Percentiles rank a stretch among this genome's conserved stretches.
These are phyloP conservation scores for Hippocampus guttulatus DNA, from an alignment of 2,113 vertebrate species.

Conservation along the genomic window DNA sequence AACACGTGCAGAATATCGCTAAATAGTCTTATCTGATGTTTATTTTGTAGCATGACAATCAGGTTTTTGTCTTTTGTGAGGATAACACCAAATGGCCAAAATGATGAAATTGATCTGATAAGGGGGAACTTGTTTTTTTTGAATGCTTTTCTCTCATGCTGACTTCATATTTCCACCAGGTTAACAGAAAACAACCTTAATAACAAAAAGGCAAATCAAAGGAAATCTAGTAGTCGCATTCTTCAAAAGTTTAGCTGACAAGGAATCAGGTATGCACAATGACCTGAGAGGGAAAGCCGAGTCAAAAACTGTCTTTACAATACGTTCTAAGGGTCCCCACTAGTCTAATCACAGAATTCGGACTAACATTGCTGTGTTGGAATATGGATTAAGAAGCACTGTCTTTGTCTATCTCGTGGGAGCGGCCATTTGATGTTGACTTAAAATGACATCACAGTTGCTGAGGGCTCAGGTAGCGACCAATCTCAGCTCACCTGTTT, in stretches of 20 bases:
- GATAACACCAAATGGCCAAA: slow-evolving; percentile 4
- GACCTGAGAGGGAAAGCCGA: neutral
- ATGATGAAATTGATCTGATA: slow-evolving; percentile 26
- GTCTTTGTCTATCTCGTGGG: too few species aligned
- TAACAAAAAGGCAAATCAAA: slow-evolving; percentile 7
- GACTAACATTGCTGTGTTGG: too few species aligned
- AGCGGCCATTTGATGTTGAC: too few species aligned
- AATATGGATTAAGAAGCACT: too few species aligned
- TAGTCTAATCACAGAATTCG: too few species aligned
- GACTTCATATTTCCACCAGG: neutral
- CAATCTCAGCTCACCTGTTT: too few species aligned
- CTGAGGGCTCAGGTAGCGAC: too few species aligned
- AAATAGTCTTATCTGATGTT: slow-evolving; percentile 37
- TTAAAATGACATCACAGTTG: too few species aligned
- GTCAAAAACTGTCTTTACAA: too few species aligned
- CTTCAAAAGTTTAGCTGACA: slow-evolving; percentile 36
- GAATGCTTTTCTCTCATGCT: slow-evolving; percentile 13
- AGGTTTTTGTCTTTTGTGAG: slow-evolving; percentile 22
- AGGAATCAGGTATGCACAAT: slow-evolving; percentile 18
- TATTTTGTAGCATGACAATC: slow-evolving; percentile 34
- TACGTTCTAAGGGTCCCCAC: too few species aligned
- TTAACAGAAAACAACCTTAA: neutral
- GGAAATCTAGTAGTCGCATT: slow-evolving; percentile 34
- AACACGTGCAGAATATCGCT: neutral
- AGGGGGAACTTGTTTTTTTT: slow-evolving; percentile 13